phyloP scores from a whole-genome alignment of 2,113 vertebrate genomes.

The Jaculus jaculus region DNA sequence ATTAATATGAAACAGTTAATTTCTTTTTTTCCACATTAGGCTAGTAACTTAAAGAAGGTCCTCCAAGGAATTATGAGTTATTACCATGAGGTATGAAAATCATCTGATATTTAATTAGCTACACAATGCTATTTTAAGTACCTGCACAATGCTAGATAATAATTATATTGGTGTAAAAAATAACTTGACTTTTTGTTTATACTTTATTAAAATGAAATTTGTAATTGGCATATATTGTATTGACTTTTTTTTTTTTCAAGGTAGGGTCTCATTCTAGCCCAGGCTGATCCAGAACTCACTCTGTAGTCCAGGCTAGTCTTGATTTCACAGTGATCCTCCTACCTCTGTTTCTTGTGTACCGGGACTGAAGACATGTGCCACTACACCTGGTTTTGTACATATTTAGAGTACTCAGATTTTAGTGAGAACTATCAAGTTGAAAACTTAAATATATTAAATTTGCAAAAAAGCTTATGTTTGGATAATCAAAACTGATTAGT shows the following conservation, averaged over 20 bases:
- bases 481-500: constrained; percentile 30
- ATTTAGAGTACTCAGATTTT: constrained; percentile 44
- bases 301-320: neutral
- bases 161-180: constrained; percentile 19
- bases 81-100: constrained; percentile 93
- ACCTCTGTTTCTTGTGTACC: too few relatives aligned
- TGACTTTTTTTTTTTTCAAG: neutral
- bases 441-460: constrained; percentile 19
- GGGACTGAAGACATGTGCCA: too few relatives aligned
- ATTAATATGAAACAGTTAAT: constrained; percentile 40
- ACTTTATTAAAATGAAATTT: constrained; percentile 11
- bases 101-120: constrained; percentile 52
- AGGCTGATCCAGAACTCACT: too few relatives aligned
- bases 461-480: constrained; percentile 16
- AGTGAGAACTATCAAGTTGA: neutral
- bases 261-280: too few relatives aligned
- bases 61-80: constrained; percentile 96
- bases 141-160: neutral
- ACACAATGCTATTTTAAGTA: too few relatives aligned
- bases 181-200: constrained; percentile 12
- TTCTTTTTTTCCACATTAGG: constrained; percentile 83
- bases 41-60: constrained; percentile 98
- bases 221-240: neutral
- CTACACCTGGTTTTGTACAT: neutral
- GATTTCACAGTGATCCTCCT: too few relatives aligned